These are phyloP conservation scores for Trilocha varians DNA, from an alignment of 2,888 invertebrate species.

Conservation along the genomic window DNA sequence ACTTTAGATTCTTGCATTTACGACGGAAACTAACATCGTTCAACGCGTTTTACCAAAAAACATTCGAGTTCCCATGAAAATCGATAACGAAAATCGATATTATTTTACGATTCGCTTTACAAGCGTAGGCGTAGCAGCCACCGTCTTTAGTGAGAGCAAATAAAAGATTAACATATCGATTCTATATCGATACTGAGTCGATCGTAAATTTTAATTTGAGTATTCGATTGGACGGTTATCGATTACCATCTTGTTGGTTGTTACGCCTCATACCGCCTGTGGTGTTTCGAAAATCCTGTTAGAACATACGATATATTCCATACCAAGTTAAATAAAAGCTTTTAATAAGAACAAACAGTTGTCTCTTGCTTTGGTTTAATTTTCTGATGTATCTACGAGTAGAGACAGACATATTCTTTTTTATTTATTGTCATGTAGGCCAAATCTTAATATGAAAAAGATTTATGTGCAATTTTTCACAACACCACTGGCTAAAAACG, in stretches of 20 bases:
- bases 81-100: neutral
- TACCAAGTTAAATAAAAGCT: too few species aligned
- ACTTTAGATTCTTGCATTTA: neutral
- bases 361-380: too few species aligned
- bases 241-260: conserved; percentile 43
- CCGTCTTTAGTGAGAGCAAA: conserved; percentile 20
- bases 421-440: too few species aligned
- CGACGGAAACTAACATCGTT: neutral
- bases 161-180: conserved; percentile 40
- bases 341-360: too few species aligned
- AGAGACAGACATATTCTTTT: too few species aligned
- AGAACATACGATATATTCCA: conserved; percentile 5
- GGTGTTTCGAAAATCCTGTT: conserved; percentile 29
- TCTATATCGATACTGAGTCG: conserved; percentile 13
- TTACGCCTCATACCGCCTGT: conserved; percentile 46
- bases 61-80: neutral
- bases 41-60: neutral
- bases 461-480: too few species aligned
- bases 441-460: too few species aligned
- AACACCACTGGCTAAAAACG: too few species aligned
- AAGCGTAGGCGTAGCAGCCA: neutral
- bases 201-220: conserved; percentile 42
- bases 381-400: too few species aligned
- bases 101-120: neutral
- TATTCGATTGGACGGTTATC: conserved; percentile 30